phyloP scores from a whole-genome alignment of 2,113 vertebrate species.

The Amia ocellicauda region DNA sequence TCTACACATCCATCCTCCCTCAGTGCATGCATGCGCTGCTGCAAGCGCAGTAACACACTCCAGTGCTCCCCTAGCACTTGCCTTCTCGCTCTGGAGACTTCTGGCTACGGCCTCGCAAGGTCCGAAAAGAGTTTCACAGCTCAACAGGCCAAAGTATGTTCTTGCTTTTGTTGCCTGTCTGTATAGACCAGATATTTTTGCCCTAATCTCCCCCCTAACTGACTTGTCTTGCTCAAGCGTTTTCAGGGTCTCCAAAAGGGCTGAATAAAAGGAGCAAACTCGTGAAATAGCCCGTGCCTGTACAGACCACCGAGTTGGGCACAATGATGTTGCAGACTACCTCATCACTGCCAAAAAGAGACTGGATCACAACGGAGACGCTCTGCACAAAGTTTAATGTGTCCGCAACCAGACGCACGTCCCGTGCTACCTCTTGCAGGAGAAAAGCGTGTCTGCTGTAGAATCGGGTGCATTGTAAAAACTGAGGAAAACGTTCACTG shows the following conservation, averaged over 20 bases:
- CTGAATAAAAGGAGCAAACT: not conserved
- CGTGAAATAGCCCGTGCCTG: not conserved
- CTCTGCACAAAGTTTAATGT: not conserved
- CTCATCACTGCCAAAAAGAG: slow-evolving; percentile 2
- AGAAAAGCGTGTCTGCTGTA: slow-evolving; percentile 21
- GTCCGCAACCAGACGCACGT: slow-evolving; percentile 12
- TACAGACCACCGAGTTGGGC: slow-evolving; percentile 3
- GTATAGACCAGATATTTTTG: not conserved
- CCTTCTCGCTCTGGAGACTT: slow-evolving; percentile 3
- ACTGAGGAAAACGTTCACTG: not conserved
- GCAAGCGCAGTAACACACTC: not conserved
- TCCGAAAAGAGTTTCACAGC: not conserved
- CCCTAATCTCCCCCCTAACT: not conserved
- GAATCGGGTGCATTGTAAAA: slow-evolving; percentile 1
- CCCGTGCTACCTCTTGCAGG: slow-evolving; percentile 21
- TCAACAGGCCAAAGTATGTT: not conserved
- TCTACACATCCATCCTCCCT: not conserved
- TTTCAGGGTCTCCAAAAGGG: not conserved
- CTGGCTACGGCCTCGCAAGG: slow-evolving; percentile 7
- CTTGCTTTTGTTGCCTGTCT: not conserved
- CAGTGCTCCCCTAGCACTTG: not conserved
- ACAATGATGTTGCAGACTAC: not conserved
- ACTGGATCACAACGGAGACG: not conserved
- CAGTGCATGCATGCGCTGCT: not conserved
- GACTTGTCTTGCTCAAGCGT: slow-evolving; percentile 1